Base-by-base conservation (phyloP, 2,113 vertebrate species). In the Sciurus niger region DNA sequence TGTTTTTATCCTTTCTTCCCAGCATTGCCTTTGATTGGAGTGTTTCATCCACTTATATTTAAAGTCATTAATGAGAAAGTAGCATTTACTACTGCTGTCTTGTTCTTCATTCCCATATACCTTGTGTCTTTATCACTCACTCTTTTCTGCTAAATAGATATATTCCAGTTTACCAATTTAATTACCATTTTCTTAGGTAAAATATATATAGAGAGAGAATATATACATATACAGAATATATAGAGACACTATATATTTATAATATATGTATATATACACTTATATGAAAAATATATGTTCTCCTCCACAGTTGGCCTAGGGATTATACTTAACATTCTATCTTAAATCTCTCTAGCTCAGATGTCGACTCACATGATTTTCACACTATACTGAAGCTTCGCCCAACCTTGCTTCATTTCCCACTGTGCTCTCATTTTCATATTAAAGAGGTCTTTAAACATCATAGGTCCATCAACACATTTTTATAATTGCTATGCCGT, bases 21-120 rank as follows among this genome's bases (percentile, higher is more conserved):
- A 76, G 46, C 30, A 25, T 60, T 87, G 12, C 10, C 28, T 92
- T 73, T 90, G 30, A 40, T n/a, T 51, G 1, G 32, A 60, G 1
- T 43, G 7, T 94, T 94, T 82, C 53, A 30, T 77, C 34, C 48
- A 30, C 40, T 83, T 94, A 87, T 24, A 86, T 67, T 90, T 93
- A 83, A 77, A 30, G 13, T 87, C 76, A 87, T 88, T 76, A 60
- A 63, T 60, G 16, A 68, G 87, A 87, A 53, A 53, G 37, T 86
- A 82, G 20, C 3, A 86, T 90, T 90, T 67, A 11, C 18, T 0
- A 14, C 22, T 96, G 16, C 48, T 76, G 48, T 76, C 68, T 91
- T 68, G 48, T 9, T 90, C 2, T 67, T 78, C 83, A 51, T 94
- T 86, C 51, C 58, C 67, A 40, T 30, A 48, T n/a, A 1, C 13